Evolutionary conservation across 2,113 vertebrate genomes (phyloP).

Genomic region (Dicentrarchus labrax): DNA sequence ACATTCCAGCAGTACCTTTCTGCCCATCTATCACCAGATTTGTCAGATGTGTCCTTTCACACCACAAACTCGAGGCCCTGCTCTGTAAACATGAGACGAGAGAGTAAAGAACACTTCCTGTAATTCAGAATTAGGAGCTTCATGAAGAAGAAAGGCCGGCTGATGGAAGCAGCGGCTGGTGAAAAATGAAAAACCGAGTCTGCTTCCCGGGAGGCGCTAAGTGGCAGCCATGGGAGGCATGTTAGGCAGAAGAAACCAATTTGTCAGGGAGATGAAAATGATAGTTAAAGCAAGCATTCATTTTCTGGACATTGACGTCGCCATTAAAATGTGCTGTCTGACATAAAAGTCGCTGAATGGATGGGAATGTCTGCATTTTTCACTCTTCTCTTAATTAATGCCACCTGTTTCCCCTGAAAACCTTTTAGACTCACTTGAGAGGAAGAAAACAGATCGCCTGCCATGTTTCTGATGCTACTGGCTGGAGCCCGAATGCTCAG

Average conservation of each 20-base stretch:
- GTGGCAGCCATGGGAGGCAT: conserved; percentile 45
- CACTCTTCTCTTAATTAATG: conserved; percentile 70
- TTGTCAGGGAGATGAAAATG: conserved; percentile 76
- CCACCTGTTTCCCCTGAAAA: conserved; percentile 37
- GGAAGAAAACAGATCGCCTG: conserved; percentile 16
- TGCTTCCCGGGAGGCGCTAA: conserved; percentile 14
- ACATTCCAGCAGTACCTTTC: not conserved
- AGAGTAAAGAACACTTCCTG: conserved; percentile 4
- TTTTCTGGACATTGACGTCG: conserved; percentile 71
- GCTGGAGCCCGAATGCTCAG: not conserved
- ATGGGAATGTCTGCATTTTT: conserved; percentile 71
- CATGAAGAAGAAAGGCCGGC: conserved; percentile 42
- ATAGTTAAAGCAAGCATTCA: conserved; percentile 70
- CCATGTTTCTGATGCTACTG: not conserved
- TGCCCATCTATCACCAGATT: not conserved
- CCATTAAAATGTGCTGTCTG: conserved; percentile 76
- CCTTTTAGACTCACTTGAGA: not conserved
- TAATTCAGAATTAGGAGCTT: conserved; percentile 54
- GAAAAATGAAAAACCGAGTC: conserved; percentile 49
- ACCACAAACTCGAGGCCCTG: not conserved
- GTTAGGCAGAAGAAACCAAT: conserved; percentile 62
- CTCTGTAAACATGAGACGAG: conserved; percentile 8
- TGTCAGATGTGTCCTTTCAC: not conserved
- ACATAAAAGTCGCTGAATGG: conserved; percentile 81
- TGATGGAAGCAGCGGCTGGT: not conserved